These are phyloP conservation scores for Gephyroberyx darwinii DNA, from an alignment of 2,797 vertebrate genomes.

Conservation along the genomic window DNA sequence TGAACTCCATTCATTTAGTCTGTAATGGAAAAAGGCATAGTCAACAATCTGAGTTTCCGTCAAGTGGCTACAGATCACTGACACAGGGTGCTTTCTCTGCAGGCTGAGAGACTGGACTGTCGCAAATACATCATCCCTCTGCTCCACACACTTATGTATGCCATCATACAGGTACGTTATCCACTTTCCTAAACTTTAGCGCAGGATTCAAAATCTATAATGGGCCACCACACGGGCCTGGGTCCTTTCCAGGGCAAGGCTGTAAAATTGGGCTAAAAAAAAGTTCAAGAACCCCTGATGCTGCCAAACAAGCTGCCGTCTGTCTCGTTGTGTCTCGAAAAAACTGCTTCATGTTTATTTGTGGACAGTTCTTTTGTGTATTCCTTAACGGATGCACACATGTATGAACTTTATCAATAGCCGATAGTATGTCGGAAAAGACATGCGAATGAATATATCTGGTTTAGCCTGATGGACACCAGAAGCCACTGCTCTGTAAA, in stretches of 20 bases:
- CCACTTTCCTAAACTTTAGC: not conserved
- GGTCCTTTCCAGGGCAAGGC: not conserved
- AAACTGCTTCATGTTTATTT: not conserved
- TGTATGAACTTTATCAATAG: not conserved
- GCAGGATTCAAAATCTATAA: not conserved
- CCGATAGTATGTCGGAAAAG: too few relatives aligned
- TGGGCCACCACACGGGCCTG: not conserved
- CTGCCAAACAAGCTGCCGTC: not conserved
- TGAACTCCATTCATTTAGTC: not conserved
- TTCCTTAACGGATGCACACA: not conserved
- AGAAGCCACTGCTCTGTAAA: too few relatives aligned
- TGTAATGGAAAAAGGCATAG: not conserved
- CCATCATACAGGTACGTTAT: conserved; percentile 86
- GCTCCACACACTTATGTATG: conserved; percentile 93
- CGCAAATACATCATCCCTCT: conserved; percentile 88
- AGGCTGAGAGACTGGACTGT: conserved; percentile 87
- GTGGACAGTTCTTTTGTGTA: not conserved
- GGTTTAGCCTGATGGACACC: too few relatives aligned
- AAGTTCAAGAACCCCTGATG: too few relatives aligned
- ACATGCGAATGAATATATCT: too few relatives aligned
- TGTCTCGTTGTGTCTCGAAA: not conserved
- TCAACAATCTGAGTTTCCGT: not conserved
- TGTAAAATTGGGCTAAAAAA: not conserved
- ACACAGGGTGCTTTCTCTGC: conserved; percentile 31
- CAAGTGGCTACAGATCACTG: not conserved